Base-by-base conservation (phyloP, 2,888 invertebrate genomes). In the Euproctis similis region DNA sequence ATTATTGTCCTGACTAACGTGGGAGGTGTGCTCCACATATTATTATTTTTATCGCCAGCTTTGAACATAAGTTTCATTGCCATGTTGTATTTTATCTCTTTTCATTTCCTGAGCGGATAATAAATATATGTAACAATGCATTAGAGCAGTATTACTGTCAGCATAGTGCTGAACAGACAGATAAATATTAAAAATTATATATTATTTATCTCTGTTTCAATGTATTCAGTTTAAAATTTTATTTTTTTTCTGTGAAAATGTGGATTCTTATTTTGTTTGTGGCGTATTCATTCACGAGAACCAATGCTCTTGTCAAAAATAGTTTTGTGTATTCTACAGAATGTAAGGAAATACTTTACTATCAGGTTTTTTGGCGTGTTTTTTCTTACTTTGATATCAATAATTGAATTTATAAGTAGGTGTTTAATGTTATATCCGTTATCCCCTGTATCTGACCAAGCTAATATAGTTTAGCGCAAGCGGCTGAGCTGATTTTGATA, bases 161-260 rank as follows among this genome's bases (percentile, higher is more conserved):
- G 19, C 8, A 8, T n/a, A 2, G n/a, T 19, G n/a, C 8, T 19
- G 8, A 8, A 19, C 18, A 18, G 8, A 18, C 19, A 8, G n/a
- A 4, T 7, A 19, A 2, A 19, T n/a, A n/a, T n/a, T n/a, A n/a
- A n/a, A n/a, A n/a, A n/a, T n/a, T n/a, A n/a, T 4, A 7, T n/a
- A 2, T n/a, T 8, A 4, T 19, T 19, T 4, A 19, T 19, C 8
- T 19, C 8, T 4, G n/a, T 19, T 4, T n/a, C n/a, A n/a, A n/a
- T n/a, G n/a, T 19, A 19, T 23, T 17, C 8, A 19, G 8, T 21
- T 24, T 31, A 3, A 17, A n/a, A 19, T 8, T 5, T 4, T 14
- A 14, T 4, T 14, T n/a, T n/a, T 19, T 19, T 19, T n/a, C 8
- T 8, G 34, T 33, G 28, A 44, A 5, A 21, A 47, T 39, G 46